Conservation (phyloP, 2,888 invertebrate species). For the Megalurothrips usitatus region DNA sequence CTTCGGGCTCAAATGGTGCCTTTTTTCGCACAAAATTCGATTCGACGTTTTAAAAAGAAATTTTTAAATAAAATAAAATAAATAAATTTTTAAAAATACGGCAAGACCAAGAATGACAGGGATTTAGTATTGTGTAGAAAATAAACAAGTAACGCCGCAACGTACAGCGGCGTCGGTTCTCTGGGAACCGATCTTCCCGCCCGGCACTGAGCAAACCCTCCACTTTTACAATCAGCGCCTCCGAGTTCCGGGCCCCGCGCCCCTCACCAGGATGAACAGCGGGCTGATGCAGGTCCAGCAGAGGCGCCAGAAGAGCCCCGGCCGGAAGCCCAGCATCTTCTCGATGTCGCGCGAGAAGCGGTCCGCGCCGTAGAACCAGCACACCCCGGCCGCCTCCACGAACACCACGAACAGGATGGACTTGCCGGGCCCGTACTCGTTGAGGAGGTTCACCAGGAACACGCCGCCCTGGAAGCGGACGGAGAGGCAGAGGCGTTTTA, state of each 20-base stretch:
- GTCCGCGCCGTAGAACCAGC: constrained; percentile 84
- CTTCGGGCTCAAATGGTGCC: no score
- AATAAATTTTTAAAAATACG: constrained; percentile 24
- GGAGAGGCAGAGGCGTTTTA: background rate
- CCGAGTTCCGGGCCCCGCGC: background rate
- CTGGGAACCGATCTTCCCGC: no score
- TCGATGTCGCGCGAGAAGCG: constrained; percentile 74
- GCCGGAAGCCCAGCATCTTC: constrained; percentile 75
- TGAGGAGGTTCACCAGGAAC: constrained; percentile 78
- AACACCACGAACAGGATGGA: constrained; percentile 87
- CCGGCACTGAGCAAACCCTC: background rate
- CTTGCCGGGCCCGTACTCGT: constrained; percentile 81
- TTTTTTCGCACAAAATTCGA: background rate
- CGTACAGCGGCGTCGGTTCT: no score
- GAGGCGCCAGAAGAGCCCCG: constrained; percentile 73
- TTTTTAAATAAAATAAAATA: background rate
- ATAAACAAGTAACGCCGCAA: no score
- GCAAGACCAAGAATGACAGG: no score
- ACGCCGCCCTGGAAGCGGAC: constrained; percentile 67
- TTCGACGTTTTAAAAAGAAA: background rate
- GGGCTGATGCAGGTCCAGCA: constrained; percentile 88
- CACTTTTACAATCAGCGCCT: constrained; percentile 28
- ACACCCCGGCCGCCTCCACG: constrained; percentile 83
- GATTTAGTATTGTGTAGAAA: no score
- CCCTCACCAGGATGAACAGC: constrained; percentile 69